Conservation (phyloP, 1,140 invertebrate species). For the Platorchestia sp. region DNA sequence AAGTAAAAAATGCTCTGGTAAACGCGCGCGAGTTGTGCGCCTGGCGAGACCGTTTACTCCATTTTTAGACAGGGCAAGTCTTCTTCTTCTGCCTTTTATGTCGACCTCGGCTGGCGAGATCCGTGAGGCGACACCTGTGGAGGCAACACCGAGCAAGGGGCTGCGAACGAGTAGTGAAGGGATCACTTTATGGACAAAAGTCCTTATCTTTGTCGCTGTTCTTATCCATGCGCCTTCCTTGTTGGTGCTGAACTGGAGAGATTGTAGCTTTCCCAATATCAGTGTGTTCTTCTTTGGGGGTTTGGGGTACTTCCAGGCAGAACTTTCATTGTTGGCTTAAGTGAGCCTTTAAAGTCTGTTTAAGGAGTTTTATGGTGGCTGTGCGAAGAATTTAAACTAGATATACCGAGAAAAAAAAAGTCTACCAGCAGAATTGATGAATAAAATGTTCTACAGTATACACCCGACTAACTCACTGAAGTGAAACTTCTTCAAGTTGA, state of each 20-base stretch:
- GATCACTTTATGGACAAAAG: not conserved
- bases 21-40: not conserved
- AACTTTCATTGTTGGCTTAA: not conserved
- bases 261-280: not conserved
- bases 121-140: not conserved
- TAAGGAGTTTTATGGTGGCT: not conserved
- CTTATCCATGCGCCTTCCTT: not conserved
- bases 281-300: not conserved
- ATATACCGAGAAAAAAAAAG: not conserved
- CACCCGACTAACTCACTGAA: not conserved
- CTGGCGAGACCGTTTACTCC: not conserved
- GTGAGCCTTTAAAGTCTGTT: not conserved
- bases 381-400: not conserved
- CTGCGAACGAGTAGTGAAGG: not conserved
- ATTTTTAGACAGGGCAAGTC: not conserved
- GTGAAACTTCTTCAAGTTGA: not conserved
- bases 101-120: not conserved
- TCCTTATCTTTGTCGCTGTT: not conserved
- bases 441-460: not conserved
- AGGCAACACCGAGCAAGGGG: not conserved
- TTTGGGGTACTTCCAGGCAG: not conserved
- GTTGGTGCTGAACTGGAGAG: not conserved
- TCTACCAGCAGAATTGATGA: not conserved
- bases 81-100: not conserved
- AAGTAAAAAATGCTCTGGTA: not conserved